Evolutionary conservation across 2,797 vertebrate genomes (phyloP), one percentile per base, ranked within the genome.

Genomic region (Enteromius thamalakanensis): DNA sequence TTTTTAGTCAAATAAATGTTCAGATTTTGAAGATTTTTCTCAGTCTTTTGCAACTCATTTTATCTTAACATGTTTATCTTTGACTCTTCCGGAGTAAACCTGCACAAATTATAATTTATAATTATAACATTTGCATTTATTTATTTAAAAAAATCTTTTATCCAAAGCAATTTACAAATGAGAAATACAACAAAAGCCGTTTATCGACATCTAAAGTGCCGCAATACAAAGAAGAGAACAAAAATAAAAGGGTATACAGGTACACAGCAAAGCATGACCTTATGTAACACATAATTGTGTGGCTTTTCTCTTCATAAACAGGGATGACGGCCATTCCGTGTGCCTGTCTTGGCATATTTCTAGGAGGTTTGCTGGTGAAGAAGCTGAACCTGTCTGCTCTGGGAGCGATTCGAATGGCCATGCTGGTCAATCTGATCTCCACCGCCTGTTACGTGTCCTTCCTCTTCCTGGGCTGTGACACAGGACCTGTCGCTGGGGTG

Each of bases 301-400:
- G 21, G n/a, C 6, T 42, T 7, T 10, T 60, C 2, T 76, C 14
- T 19, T 26, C 1, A 4, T 60, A 67, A 55, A 53, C 90, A 99
- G 98, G 98, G 79, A 98, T 99, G 98, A 99, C 98, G 0, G 98
- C 98, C 3, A 99, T 99, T 88, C 98, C 98, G 0, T 99, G 98
- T 10, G 98, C 98, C 0, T 99, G 98, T 83, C 94, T 99, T 92
- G 98, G 98, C 47, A 99, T 99, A 92, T 99, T 99, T 92, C 94
- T 99, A 92, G 97, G 98, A 0, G 98, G 98, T 1, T 94, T 99
- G 82, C 94, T 99, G 91, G 98, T 99, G 88, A 99, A 99, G 93
- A 99, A 99, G 93, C 94, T 99, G 87, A 99, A 98, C 91, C 91
- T 99, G 83, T 97, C 97, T 0, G 97, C 98, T 0, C 93, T 99